Base-by-base conservation (phyloP, 2,113 vertebrate genomes). In the Hymenochirus boettgeri region DNA sequence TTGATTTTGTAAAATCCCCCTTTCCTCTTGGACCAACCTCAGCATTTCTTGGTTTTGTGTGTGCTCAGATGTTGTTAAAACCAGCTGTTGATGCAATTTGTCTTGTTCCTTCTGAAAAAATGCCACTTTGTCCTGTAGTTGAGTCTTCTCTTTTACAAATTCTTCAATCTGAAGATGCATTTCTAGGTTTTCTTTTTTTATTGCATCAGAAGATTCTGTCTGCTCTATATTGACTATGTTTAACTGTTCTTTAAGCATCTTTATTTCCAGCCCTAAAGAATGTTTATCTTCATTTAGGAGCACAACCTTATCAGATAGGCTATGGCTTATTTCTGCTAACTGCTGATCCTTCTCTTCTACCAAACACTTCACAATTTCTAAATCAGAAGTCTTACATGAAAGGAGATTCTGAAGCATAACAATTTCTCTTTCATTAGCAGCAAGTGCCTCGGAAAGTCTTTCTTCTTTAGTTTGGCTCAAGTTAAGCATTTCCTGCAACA, bases 261-360 rank as follows among this genome's bases (percentile, higher is more conserved):
- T 85, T 48, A 96, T 85, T 76, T 98, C 90, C 21, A 82, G 70
- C 13, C 74, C 81, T 24, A 89, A 72, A 57, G 84, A 74, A 70
- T 90, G 86, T 47, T 88, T 95, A 74, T 97, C 92, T 74, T 98
- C 93, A 25, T 92, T 91, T 37, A 90, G 84, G 58, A 89, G 84
- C 17, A 91, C 87, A 73, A 98, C 86, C 78, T 91, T 95, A 52
- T 91, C 79, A 10, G 90, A 90, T 89, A 96, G 90, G 69, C 83
- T 86, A 52, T 90, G 70, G 42, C 76, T 90, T 19, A 95, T 82
- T 72, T 93, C 92, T 8, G 74, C 76, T 77, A 94, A 82, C 76
- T 94, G 91, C 3, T 76, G 82, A 52, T 96, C 88, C 51, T 89
- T 95, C 58, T 92, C 84, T 22, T 72, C 70, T 27, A 96, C 73